Percentiles rank a stretch among this genome's conserved stretches.
These are phyloP conservation scores for Nibea coibor DNA, from an alignment of 2,113 vertebrate species.

Conservation along the genomic window DNA sequence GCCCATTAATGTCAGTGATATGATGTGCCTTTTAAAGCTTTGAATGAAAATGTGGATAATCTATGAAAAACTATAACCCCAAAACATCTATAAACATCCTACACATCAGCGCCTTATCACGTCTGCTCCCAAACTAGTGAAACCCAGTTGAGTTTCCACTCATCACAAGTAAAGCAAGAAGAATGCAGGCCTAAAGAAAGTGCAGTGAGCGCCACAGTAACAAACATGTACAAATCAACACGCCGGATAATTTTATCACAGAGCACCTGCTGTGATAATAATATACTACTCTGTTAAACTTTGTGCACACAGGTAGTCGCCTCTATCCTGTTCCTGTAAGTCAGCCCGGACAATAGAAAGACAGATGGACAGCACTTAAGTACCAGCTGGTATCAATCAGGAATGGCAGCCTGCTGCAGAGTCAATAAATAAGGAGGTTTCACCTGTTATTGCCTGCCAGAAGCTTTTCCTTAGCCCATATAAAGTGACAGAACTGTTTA, in stretches of 20 bases:
- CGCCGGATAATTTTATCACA: background rate
- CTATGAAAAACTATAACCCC: background rate
- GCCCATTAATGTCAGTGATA: background rate
- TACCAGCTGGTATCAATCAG: constrained; percentile 73
- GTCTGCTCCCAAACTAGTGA: background rate
- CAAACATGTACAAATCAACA: constrained; percentile 12
- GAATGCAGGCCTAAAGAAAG: background rate
- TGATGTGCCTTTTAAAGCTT: background rate
- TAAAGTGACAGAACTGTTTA: constrained; percentile 65
- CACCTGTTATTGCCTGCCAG: constrained; percentile 68
- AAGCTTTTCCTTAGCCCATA: constrained; percentile 51
- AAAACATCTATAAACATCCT: background rate
- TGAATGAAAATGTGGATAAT: background rate
- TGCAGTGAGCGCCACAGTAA: background rate
- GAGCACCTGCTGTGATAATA: constrained; percentile 14
- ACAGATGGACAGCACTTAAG: constrained; percentile 74
- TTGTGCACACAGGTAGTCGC: constrained; percentile 10
- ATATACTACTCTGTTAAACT: background rate
- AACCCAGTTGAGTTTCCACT: background rate
- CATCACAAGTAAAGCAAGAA: background rate
- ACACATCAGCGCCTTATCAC: background rate
- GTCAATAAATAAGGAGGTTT: constrained; percentile 74
- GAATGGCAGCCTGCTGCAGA: constrained; percentile 59
- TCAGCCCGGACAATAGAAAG: constrained; percentile 58
- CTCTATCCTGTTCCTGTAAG: constrained; percentile 15